These are phyloP conservation scores for Centropyge bicolor DNA, from an alignment of 2,797 vertebrate species.

Conservation along the genomic window DNA sequence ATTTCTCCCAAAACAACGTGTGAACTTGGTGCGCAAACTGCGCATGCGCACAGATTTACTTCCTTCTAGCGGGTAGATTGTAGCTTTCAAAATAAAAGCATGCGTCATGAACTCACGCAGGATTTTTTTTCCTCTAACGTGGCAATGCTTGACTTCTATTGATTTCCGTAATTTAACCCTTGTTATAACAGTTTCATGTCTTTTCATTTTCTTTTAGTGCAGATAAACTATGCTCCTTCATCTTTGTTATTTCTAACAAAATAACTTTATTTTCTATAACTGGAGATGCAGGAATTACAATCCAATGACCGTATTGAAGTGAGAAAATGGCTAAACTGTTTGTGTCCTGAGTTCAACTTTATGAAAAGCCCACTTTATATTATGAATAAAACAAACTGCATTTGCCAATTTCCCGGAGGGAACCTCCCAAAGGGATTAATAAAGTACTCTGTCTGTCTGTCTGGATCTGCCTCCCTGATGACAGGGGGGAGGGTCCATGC, in stretches of 20 bases:
- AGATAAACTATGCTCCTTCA: background rate
- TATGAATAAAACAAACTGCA: no score
- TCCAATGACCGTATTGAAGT: background rate
- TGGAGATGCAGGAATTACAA: background rate
- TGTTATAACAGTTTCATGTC: background rate
- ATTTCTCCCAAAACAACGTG: conserved; percentile 53
- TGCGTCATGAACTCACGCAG: no score
- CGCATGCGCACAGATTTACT: conserved; percentile 40
- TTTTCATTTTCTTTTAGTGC: background rate
- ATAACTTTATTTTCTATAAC: background rate
- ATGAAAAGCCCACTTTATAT: no score
- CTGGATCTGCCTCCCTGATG: no score
- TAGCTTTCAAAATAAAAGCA: conserved; percentile 66
- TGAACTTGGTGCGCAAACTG: conserved; percentile 26
- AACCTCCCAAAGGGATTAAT: no score
- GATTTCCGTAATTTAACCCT: no score
- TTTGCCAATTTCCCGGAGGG: no score
- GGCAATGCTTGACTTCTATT: background rate
- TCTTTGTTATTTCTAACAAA: background rate
- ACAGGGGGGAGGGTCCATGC: background rate
- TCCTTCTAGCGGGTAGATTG: rapidly evolving
- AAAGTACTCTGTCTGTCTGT: no score
- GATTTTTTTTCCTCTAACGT: background rate
- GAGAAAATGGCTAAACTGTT: no score
- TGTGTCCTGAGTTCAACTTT: background rate